phyloP scores from a whole-genome alignment of 2,888 invertebrate species.

The Podotricha telesiphe region DNA sequence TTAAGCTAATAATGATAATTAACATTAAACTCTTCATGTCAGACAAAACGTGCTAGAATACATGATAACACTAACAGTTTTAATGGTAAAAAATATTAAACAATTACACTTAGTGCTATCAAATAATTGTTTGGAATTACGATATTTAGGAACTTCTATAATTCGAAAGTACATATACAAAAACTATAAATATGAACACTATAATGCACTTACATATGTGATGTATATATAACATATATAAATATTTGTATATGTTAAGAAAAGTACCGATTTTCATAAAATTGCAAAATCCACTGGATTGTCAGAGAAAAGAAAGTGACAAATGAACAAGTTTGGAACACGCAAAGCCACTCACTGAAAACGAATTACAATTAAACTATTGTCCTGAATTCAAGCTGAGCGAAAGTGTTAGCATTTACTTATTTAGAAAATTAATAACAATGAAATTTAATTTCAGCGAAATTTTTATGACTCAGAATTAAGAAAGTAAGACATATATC shows the following conservation, averaged over 20 bases:
- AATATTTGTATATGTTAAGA: background rate
- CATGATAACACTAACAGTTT: background rate
- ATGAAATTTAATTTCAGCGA: conserved; percentile 20
- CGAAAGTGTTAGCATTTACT: conserved; percentile 39
- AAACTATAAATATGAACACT: background rate
- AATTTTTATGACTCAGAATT: conserved; percentile 16
- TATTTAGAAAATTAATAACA: conserved; percentile 32
- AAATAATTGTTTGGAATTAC: background rate
- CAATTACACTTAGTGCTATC: background rate
- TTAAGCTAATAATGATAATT: background rate
- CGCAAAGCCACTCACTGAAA: conserved; percentile 41
- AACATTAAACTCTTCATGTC: background rate
- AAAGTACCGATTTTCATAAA: conserved; percentile 21
- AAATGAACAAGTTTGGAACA: conserved; percentile 35
- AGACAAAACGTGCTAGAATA: background rate
- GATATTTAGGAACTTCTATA: background rate
- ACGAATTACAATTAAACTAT: conserved; percentile 40
- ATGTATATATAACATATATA: background rate
- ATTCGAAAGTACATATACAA: background rate
- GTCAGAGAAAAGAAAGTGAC: conserved; percentile 39
- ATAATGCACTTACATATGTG: no score
- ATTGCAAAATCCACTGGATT: conserved; percentile 1
- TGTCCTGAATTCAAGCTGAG: conserved; percentile 42
- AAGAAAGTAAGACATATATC: conserved; percentile 8
- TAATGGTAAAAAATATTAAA: background rate